Base-by-base conservation (phyloP, 2,113 vertebrate genomes). In the Grus americana region DNA sequence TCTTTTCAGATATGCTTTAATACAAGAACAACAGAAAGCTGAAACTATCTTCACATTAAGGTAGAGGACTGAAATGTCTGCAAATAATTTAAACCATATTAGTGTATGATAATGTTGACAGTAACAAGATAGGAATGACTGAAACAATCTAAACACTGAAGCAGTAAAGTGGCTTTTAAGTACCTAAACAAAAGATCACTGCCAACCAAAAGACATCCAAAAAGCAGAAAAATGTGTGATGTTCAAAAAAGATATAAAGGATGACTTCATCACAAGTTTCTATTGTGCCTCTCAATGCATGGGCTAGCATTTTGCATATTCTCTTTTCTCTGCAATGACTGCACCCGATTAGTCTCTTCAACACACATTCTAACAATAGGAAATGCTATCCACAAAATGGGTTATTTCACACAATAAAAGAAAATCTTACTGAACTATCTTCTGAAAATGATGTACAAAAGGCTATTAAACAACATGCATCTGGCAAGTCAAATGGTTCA, bases 381-480 rank as follows among this genome's bases (percentile, higher is more conserved):
- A 92, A 95, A 91, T 36, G 75, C 59, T 92, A 93, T 63, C 80
- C 71, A 90, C 94, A 95, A 87, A 96, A 96, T 75, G 95, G 91
- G 91, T 90, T 97, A 93, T 95, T 95, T 95, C 92, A 91, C 85
- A 93, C 90, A 96, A 92, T 96, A 63, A 94, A 94, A 93, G 91
- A 95, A 95, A 97, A 94, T 97, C 46, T 94, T 97, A 96, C 73
- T 91, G 91, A 97, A 94, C 93, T 93, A 59, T 92, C 84, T 81
- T 95, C 65, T 78, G 75, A 93, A 97, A 95, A 92, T 63, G 90
- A 97, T 91, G 83, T 82, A 95, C 90, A 92, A 97, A 96, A 97
- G 95, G 88, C 96, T 89, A 96, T 95, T 91, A 96, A 96, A 92
- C 90, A 96, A 95, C 90, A 93, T 88, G 78, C 92, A 97, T 95